Base-by-base conservation (phyloP, 2,797 vertebrate genomes). In the Ibycter americanus region DNA sequence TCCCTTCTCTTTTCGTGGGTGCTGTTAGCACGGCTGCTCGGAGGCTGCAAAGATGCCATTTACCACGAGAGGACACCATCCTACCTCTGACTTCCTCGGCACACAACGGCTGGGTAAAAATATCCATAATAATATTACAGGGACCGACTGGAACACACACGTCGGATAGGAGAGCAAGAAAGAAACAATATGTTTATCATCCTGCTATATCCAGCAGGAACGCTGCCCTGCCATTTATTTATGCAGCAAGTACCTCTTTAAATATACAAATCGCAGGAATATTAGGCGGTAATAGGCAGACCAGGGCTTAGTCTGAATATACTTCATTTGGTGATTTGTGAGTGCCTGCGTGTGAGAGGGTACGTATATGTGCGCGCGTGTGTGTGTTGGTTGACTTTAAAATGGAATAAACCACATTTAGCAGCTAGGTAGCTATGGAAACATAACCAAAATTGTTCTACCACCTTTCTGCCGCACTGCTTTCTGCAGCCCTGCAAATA, bases 401-500 rank as follows among this genome's bases (percentile, higher is more conserved):
- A 98, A 97, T 93, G 97, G 98, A 98, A 97, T 98, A 98, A 98
- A 97, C 96, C 97, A 95, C 97, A 96, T 97, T 98, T 97, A 81
- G 97, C 96, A 97, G 96, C 96, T 96, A 98, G 98, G 98, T 98
- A 98, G 97, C 98, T 98, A 98, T 98, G 98, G 98, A 98, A 98
- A 98, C 98, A 98, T 98, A 97, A 97, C 97, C 96, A 96, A 98
- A 98, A 98, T 98, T 97, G 96, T 98, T 98, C 97, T 95, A 91
- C 95, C 97, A 97, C 97, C 98, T 98, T 98, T 97, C 93, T 96
- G 97, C 96, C 78, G 95, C 97, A 73, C 93, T 97, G 93, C 93
- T 97, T 97, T 93, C 97, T 87, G 95, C 95, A 98, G 96, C 96
- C 95, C 96, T 92, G 93, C 92, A 93, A 98, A 97, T 77, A 94